A percentile compares a stretch with the other conserved stretches of the same genome.
Evolutionary conservation across 2,113 vertebrate genomes (phyloP).

Genomic region (Xenopus borealis): DNA sequence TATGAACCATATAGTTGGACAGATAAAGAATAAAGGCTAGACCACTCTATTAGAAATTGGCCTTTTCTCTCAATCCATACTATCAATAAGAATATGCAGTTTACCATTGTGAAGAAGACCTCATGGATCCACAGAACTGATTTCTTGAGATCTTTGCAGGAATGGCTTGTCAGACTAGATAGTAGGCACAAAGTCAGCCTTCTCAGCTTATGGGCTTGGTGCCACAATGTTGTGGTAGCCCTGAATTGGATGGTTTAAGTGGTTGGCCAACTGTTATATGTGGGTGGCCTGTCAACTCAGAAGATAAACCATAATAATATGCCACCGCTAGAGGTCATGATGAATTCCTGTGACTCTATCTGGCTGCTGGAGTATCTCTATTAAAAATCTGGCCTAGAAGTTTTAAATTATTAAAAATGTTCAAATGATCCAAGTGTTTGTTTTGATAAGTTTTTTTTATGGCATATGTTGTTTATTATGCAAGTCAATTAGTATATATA

Average conservation of each 20-base stretch:
- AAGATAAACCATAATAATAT: conserved; percentile 64
- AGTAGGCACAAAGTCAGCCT: conserved; percentile 80
- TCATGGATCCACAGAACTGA: conserved; percentile 56
- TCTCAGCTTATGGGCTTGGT: conserved; percentile 78
- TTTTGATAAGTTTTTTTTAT: conserved; percentile 79
- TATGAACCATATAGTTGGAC: too few species aligned
- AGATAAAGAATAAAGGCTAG: too few species aligned
- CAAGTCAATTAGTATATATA: conserved; percentile 75
- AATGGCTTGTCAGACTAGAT: conserved; percentile 55
- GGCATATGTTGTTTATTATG: conserved; percentile 77
- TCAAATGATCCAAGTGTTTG: conserved; percentile 71
- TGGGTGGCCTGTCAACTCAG: conserved; percentile 81
- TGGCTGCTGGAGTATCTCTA: conserved; percentile 61
- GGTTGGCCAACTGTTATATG: conserved; percentile 83
- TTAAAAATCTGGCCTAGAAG: conserved; percentile 67
- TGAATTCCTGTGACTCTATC: conserved; percentile 65
- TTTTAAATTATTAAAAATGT: conserved; percentile 62
- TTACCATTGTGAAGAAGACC: too few species aligned
- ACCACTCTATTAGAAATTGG: too few species aligned
- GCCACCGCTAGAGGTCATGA: conserved; percentile 68
- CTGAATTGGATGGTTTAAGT: conserved; percentile 88
- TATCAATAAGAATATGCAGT: too few species aligned
- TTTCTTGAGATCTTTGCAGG: conserved; percentile 80
- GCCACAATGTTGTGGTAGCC: conserved; percentile 82
- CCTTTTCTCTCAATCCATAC: too few species aligned